A percentile compares a stretch with the other conserved stretches of the same genome.
Evolutionary conservation across 2,888 invertebrate genomes (phyloP).

Genomic region (Elgonia sp.): DNA sequence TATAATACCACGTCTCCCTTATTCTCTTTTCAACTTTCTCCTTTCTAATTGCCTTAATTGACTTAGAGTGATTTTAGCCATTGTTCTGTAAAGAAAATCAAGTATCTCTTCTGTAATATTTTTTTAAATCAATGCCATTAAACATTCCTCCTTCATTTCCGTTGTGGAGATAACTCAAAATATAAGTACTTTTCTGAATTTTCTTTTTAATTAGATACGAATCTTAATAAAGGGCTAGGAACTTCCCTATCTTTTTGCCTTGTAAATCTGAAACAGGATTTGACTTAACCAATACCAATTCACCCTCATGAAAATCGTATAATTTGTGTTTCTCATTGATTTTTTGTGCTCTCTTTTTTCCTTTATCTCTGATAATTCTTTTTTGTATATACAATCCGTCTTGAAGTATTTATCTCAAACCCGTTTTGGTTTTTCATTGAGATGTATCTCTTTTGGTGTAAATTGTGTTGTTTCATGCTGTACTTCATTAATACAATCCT

Average conservation of each 20-base stretch:
- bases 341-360: neutral
- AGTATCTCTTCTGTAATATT: neutral
- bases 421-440: neutral
- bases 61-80: too few species aligned
- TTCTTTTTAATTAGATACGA: neutral
- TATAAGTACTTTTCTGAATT: neutral
- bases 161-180: neutral
- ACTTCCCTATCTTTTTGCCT: neutral
- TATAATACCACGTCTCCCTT: too few species aligned
- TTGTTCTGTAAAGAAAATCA: too few species aligned
- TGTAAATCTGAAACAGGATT: neutral
- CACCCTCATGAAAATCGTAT: neutral
- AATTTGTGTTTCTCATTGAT: neutral
- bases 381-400: neutral
- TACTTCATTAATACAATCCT: neutral
- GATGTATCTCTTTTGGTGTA: neutral
- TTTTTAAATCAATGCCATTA: neutral
- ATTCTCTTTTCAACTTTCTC: neutral
- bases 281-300: neutral
- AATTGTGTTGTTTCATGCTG: neutral
- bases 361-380: neutral
- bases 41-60: too few species aligned
- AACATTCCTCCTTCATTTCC: neutral
- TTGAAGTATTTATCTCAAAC: neutral
- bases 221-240: neutral